Evolutionary conservation across 2,113 vertebrate species (phyloP).

Genomic region (Paraplagusia blochii): DNA sequence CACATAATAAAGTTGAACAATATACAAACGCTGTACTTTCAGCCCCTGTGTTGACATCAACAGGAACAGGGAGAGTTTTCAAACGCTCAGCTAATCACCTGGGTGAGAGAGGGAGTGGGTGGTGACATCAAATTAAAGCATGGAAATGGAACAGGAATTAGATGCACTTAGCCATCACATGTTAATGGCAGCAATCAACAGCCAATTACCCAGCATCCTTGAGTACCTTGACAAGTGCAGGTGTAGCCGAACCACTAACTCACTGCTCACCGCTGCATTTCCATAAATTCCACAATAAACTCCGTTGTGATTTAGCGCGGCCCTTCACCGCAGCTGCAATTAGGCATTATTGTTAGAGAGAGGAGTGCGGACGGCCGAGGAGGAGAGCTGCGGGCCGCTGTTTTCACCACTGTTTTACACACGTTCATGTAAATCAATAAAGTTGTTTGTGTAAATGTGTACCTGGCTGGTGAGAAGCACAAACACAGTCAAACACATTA

Average conservation of each 20-base stretch:
- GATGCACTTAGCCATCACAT: constrained; percentile 75
- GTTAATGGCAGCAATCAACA: constrained; percentile 78
- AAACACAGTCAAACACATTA: too few species aligned
- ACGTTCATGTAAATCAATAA: constrained; percentile 47
- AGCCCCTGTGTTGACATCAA: constrained; percentile 57
- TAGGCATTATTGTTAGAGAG: constrained; percentile 61
- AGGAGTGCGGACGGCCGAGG: constrained; percentile 32
- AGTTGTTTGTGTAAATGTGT: constrained; percentile 42
- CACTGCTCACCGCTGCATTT: constrained; percentile 52
- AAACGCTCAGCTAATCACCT: constrained; percentile 66
- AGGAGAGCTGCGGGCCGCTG: constrained; percentile 34
- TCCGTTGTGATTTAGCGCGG: constrained; percentile 52
- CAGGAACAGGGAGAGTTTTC: constrained; percentile 60
- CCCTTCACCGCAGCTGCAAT: constrained; percentile 58
- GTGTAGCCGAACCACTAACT: constrained; percentile 66
- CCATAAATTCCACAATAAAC: constrained; percentile 68
- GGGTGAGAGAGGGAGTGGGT: constrained; percentile 63
- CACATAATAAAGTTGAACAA: too few species aligned
- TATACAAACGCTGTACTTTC: constrained; percentile 36
- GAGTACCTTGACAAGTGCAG: constrained; percentile 75
- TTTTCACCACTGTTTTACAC: constrained; percentile 41
- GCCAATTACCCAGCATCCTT: constrained; percentile 71
- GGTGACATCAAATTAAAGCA: constrained; percentile 70
- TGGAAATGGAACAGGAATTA: constrained; percentile 76
- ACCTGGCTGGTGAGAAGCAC: constrained; percentile 17